phyloP scores from a whole-genome alignment of 64 coral and sea anemone species.

The Porites australiensis region DNA sequence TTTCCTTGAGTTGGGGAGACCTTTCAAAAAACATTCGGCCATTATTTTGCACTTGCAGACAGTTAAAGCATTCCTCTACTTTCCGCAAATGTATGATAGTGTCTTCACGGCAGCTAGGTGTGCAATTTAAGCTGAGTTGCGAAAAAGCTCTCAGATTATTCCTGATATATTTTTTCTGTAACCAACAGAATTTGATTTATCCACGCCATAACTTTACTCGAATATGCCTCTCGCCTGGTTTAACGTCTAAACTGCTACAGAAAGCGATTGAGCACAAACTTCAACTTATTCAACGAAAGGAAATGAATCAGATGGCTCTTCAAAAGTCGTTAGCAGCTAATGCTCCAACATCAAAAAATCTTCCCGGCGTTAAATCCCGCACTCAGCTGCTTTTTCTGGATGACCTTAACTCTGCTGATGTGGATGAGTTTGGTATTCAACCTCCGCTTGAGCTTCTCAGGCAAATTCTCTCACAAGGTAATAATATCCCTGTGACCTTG shows the following conservation, averaged over 20 bases:
- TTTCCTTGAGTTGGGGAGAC: too few species aligned
- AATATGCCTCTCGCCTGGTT: slow-evolving; percentile 79
- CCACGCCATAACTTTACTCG: slow-evolving; percentile 77
- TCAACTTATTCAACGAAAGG: slow-evolving; percentile 66
- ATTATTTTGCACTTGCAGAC: too few species aligned
- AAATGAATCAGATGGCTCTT: slow-evolving; percentile 51
- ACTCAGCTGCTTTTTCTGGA: slow-evolving; percentile 85
- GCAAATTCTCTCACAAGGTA: slow-evolving; percentile 89
- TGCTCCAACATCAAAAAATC: neutral
- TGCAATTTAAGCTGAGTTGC: too few species aligned
- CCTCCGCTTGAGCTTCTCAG: slow-evolving; percentile 92
- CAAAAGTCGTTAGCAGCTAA: slow-evolving; percentile 14
- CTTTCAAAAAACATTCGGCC: too few species aligned
- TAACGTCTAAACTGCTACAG: slow-evolving; percentile 80
- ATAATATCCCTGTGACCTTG: neutral
- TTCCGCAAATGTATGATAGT: too few species aligned
- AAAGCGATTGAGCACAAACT: slow-evolving; percentile 94
- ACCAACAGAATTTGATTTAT: slow-evolving; percentile 76
- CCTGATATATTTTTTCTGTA: too few species aligned
- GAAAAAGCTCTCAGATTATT: too few species aligned
- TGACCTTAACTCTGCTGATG: slow-evolving; percentile 80
- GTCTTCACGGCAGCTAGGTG: too few species aligned
- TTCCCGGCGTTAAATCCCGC: slow-evolving; percentile 45
- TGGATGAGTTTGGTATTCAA: slow-evolving; percentile 72
- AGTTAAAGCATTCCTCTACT: too few species aligned